A percentile compares a stretch with the other conserved stretches of the same genome.
Conservation (phyloP, 2,113 vertebrate genomes). For the Gopherus flavomarginatus region DNA sequence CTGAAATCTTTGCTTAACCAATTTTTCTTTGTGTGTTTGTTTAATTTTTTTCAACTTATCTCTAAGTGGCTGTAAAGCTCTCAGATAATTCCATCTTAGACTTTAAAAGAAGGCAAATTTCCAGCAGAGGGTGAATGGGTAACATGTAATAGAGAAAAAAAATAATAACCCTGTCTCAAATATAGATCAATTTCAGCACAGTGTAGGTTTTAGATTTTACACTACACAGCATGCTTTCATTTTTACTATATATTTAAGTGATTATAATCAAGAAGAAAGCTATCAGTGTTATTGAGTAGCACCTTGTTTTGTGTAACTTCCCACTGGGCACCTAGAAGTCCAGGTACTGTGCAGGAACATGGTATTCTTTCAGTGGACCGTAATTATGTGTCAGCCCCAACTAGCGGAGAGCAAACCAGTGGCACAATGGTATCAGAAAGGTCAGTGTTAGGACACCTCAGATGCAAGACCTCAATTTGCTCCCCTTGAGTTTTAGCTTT, state of each 20-base stretch:
- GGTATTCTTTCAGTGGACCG: accelerated
- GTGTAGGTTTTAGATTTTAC: not conserved
- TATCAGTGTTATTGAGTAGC: not conserved
- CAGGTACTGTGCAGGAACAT: not conserved
- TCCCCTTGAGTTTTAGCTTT: not conserved
- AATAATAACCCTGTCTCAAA: not conserved
- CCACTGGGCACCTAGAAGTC: not conserved
- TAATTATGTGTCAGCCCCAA: not conserved
- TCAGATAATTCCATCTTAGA: not conserved
- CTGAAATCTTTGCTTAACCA: no score
- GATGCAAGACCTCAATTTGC: not conserved
- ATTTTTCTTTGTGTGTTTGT: no score
- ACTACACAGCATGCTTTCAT: not conserved
- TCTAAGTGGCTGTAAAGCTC: not conserved
- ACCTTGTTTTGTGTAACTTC: not conserved
- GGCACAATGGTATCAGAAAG: not conserved
- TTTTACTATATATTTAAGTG: not conserved
- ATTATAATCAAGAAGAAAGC: not conserved
- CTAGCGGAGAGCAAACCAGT: not conserved
- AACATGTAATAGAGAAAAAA: not conserved
- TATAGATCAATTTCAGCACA: not conserved
- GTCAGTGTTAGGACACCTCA: not conserved
- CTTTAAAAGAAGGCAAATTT: not conserved
- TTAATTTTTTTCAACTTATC: not conserved
- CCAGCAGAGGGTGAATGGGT: not conserved